Conservation (phyloP, 1,140 invertebrate genomes). For the Monomorium pharaonis region DNA sequence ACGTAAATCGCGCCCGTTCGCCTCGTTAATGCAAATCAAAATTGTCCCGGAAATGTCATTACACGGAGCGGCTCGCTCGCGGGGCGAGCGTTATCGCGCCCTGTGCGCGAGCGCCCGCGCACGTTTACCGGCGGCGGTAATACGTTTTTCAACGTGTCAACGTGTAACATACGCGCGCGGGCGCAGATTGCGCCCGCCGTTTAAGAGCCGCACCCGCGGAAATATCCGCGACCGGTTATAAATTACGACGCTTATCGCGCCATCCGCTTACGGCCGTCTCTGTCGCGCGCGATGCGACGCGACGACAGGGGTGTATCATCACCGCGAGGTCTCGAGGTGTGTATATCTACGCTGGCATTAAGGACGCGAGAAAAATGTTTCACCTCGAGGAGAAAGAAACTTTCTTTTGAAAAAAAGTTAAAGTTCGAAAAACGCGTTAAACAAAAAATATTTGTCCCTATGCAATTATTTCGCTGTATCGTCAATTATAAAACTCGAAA, state of each 20-base stretch:
- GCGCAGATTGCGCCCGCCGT: slow-evolving; percentile 42
- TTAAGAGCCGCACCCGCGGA: slow-evolving; percentile 32
- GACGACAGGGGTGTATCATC: slow-evolving; percentile 14
- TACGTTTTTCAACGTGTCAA: slow-evolving; percentile 47
- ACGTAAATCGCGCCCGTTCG: slow-evolving; percentile 44
- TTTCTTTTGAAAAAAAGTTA: not conserved
- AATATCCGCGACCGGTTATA: slow-evolving; percentile 57
- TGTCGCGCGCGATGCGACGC: not conserved
- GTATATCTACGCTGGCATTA: slow-evolving; percentile 8
- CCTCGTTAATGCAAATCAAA: slow-evolving; percentile 57
- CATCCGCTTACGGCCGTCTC: slow-evolving; percentile 9
- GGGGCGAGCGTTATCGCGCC: slow-evolving; percentile 25
- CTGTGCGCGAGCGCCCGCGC: not conserved
- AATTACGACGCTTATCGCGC: slow-evolving; percentile 54
- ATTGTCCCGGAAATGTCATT: slow-evolving; percentile 57
- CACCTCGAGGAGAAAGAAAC: too few relatives aligned
- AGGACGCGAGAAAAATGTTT: not conserved
- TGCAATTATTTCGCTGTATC: too few relatives aligned
- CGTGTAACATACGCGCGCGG: slow-evolving; percentile 26
- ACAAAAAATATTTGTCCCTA: too few relatives aligned
- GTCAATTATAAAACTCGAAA: not conserved
- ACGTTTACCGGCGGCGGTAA: not conserved
- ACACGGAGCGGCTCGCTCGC: not conserved
- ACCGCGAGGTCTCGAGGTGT: not conserved
- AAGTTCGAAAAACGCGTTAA: not conserved